Percentiles rank a stretch among this genome's conserved stretches.
Evolutionary conservation across 2,113 vertebrate species (phyloP).

Genomic region (Ariopsis seemanni): DNA sequence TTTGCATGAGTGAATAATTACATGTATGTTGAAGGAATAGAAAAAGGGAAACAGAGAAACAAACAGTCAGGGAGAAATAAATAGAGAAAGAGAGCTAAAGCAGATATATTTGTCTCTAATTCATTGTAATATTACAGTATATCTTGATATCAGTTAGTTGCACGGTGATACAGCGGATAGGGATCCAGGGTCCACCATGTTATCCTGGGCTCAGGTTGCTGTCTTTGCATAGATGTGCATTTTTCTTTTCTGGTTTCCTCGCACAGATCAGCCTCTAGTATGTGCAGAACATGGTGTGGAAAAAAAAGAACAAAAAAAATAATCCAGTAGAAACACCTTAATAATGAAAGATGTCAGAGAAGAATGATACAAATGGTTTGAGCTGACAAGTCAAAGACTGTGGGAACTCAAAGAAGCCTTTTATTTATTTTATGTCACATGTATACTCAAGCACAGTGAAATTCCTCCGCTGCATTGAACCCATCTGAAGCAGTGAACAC

Average conservation of each 20-base stretch:
- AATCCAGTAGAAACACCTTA: neutral
- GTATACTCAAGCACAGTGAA: no score
- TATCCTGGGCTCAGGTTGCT: neutral
- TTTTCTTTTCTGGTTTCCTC: neutral
- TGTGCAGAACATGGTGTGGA: neutral
- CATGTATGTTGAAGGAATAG: neutral
- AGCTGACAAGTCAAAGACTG: neutral
- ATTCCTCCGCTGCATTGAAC: no score
- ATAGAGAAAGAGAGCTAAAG: neutral
- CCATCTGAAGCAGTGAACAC: no score
- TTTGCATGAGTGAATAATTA: constrained; percentile 31
- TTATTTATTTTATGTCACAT: no score
- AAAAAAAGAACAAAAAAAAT: no score
- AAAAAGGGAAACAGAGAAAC: neutral
- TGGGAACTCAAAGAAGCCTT: neutral
- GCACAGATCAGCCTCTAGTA: neutral
- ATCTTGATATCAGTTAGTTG: neutral
- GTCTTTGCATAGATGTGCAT: no score
- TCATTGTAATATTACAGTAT: neutral
- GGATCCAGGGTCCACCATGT: no score
- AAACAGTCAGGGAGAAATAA: neutral
- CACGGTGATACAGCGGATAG: neutral
- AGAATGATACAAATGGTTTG: neutral
- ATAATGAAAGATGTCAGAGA: neutral
- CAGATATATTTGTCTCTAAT: neutral